Percentiles rank a stretch among this genome's conserved stretches.
Evolutionary conservation across 1,140 invertebrate species (phyloP).

Genomic region (Cotesia chilonis): DNA sequence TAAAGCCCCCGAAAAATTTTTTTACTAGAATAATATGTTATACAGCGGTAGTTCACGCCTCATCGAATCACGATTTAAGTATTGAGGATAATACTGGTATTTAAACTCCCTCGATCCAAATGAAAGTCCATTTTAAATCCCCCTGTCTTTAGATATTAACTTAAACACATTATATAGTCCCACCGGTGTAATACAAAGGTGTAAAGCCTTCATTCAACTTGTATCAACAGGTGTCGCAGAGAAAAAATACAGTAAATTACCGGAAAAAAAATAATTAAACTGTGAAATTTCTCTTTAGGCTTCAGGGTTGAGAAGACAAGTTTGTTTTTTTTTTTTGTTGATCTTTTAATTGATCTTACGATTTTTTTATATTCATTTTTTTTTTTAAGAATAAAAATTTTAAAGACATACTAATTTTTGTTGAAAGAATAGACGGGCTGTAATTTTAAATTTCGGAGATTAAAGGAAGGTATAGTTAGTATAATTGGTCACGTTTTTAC

Average conservation of each 20-base stretch:
- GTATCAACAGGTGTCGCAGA: constrained; percentile 9
- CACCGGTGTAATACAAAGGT: background rate
- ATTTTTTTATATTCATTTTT: too few species aligned
- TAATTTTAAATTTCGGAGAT: too few species aligned
- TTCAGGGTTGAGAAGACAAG: too few species aligned
- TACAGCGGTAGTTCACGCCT: constrained; percentile 32
- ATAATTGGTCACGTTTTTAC: too few species aligned
- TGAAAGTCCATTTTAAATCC: constrained; percentile 2
- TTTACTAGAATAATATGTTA: constrained; percentile 22
- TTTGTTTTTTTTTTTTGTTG: too few species aligned
- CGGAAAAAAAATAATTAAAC: background rate
- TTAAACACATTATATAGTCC: too few species aligned
- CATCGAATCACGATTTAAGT: constrained; percentile 25
- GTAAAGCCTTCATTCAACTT: background rate
- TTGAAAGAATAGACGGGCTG: too few species aligned
- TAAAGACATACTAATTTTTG: too few species aligned
- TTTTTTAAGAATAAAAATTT: too few species aligned
- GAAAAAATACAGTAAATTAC: background rate
- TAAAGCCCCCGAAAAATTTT: constrained; percentile 29
- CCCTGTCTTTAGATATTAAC: background rate
- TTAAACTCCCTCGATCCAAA: background rate
- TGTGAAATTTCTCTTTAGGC: too few species aligned
- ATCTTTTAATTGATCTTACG: too few species aligned
- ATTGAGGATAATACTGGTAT: background rate
- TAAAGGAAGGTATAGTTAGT: too few species aligned